Conservation (phyloP, 2,888 invertebrate species). For the Anthoptus insignis region DNA sequence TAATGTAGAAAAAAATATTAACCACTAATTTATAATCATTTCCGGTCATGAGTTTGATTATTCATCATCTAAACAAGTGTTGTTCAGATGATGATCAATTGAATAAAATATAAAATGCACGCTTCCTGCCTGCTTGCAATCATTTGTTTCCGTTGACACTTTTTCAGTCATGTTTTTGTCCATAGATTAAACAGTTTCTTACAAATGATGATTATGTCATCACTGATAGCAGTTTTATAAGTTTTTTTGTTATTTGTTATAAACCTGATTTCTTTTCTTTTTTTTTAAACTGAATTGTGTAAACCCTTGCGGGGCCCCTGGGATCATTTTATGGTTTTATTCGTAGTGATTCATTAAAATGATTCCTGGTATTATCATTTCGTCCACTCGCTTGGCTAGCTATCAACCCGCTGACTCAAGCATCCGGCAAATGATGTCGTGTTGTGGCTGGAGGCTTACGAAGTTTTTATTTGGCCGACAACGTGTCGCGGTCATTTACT, state of each 20-base stretch:
- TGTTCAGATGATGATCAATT: conserved; percentile 16
- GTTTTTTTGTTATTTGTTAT: not conserved
- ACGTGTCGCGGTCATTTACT: too few relatives aligned
- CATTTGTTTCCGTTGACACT: conserved; percentile 25
- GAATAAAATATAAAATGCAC: conserved; percentile 6
- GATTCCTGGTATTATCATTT: too few relatives aligned
- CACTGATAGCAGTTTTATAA: conserved; percentile 1
- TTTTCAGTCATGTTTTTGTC: conserved; percentile 16
- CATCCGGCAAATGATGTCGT: too few relatives aligned
- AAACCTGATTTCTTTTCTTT: not conserved
- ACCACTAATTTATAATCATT: conserved; percentile 60
- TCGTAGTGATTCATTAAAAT: too few relatives aligned
- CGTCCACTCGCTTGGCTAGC: too few relatives aligned
- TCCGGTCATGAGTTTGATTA: conserved; percentile 54
- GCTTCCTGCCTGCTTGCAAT: conserved; percentile 29
- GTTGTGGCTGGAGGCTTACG: too few relatives aligned
- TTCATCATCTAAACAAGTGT: conserved; percentile 47
- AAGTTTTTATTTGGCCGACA: too few relatives aligned
- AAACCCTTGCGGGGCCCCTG: too few relatives aligned
- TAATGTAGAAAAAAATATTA: too few relatives aligned
- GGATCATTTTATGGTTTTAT: too few relatives aligned
- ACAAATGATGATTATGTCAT: conserved; percentile 2
- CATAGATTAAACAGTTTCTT: conserved; percentile 6
- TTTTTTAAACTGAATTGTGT: not conserved
- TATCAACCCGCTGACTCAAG: too few relatives aligned